Percentiles rank a stretch among this genome's conserved stretches.
Evolutionary conservation across 2,888 invertebrate species (phyloP).

Genomic region (Xanthorhoe designata): DNA sequence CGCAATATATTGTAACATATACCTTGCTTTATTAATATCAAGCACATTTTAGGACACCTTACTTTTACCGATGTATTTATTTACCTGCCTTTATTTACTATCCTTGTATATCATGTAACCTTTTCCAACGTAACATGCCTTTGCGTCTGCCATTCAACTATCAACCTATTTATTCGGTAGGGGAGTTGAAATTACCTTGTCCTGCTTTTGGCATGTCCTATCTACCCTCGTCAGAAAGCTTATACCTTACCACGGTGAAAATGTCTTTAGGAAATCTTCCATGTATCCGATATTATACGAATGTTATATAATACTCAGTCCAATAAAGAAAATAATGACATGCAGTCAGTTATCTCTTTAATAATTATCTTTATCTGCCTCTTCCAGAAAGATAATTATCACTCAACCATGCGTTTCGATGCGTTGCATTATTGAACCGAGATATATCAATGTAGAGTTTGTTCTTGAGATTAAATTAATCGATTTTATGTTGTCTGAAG

Average conservation of each 20-base stretch:
- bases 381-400: too few relatives aligned
- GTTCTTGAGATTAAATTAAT: too few relatives aligned
- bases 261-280: background rate
- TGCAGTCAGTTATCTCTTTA: too few relatives aligned
- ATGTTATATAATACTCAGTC: too few relatives aligned
- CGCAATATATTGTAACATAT: background rate
- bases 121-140: background rate
- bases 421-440: too few relatives aligned
- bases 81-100: background rate
- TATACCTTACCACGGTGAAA: background rate
- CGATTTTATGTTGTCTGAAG: too few relatives aligned
- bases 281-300: background rate
- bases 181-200: slow-evolving; percentile 1
- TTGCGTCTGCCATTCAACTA: slow-evolving; percentile 10
- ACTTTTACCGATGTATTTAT: background rate
- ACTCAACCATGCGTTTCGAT: too few relatives aligned
- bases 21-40: background rate
- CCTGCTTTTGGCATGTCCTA: slow-evolving; percentile 10
- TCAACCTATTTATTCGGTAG: background rate
- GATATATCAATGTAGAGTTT: too few relatives aligned
- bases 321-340: too few relatives aligned
- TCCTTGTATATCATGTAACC: background rate
- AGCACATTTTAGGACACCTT: background rate
- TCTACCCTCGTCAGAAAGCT: background rate
- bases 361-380: too few relatives aligned